phyloP scores from a whole-genome alignment of 2,113 vertebrate species.

The Saguinus imperator region DNA sequence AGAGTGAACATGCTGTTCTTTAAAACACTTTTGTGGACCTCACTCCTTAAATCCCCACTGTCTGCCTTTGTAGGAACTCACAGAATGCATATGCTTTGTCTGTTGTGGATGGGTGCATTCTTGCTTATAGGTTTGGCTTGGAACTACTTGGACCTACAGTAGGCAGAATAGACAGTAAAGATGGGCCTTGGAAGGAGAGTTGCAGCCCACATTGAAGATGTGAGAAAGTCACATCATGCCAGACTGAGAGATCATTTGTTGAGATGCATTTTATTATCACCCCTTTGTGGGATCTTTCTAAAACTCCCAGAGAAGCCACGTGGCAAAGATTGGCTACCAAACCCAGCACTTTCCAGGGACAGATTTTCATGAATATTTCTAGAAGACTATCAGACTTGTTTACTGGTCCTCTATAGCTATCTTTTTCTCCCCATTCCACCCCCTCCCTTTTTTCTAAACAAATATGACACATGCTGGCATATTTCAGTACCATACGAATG shows the following conservation, averaged over 20 bases:
- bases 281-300: conserved; percentile 63
- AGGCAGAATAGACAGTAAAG: background rate
- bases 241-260: conserved; percentile 14
- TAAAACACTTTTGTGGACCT: background rate
- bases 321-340: conserved; percentile 68
- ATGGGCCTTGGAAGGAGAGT: background rate
- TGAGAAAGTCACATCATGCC: background rate
- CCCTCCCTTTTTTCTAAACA: background rate
- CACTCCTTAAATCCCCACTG: background rate
- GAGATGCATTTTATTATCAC: conserved; percentile 64
- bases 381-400: conserved; percentile 33
- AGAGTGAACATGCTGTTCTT: background rate
- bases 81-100: background rate
- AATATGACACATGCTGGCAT: background rate
- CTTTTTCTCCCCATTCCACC: background rate
- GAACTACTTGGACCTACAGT: background rate
- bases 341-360: conserved; percentile 62
- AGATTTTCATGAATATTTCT: conserved; percentile 72
- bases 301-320: conserved; percentile 40
- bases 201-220: background rate
- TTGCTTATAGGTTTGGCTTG: background rate
- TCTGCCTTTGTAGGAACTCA: background rate
- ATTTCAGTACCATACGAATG: background rate
- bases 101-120: background rate
- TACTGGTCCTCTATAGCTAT: conserved; percentile 58